Percentiles rank a stretch among this genome's conserved stretches.
These are phyloP conservation scores for Phyllostomus discolor DNA, from an alignment of 2,113 vertebrate species.

Conservation along the genomic window DNA sequence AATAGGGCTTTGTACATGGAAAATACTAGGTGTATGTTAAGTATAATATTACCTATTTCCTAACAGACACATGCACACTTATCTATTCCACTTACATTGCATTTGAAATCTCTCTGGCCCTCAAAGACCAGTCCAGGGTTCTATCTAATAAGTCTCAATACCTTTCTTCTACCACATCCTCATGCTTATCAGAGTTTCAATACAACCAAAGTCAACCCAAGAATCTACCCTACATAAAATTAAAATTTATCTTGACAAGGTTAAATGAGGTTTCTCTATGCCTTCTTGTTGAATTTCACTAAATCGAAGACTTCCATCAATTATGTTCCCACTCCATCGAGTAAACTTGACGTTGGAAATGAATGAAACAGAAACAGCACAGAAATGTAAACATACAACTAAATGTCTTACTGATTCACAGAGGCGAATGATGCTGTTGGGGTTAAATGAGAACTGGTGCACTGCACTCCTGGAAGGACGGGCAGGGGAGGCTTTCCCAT, in stretches of 20 bases:
- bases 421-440: background rate
- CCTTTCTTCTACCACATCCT: background rate
- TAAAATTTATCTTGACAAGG: background rate
- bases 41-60: background rate
- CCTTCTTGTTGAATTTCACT: background rate
- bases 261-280: background rate
- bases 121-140: background rate
- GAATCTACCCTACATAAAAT: background rate
- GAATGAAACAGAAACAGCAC: background rate
- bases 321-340: background rate
- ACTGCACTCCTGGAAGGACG: background rate
- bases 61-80: background rate
- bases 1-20: background rate
- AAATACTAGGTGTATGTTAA: background rate
- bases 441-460: background rate
- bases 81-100: background rate
- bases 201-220: background rate
- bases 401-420: background rate
- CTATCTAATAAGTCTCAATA: background rate
- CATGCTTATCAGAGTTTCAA: background rate
- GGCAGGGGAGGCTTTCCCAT: background rate
- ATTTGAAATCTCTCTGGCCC: constrained; percentile 35
- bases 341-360: background rate
- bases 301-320: background rate
- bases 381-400: background rate